Percentiles rank a stretch among this genome's conserved stretches.
Conservation (phyloP, 2,888 invertebrate genomes). For the Pyrrhosoma nymphula region DNA sequence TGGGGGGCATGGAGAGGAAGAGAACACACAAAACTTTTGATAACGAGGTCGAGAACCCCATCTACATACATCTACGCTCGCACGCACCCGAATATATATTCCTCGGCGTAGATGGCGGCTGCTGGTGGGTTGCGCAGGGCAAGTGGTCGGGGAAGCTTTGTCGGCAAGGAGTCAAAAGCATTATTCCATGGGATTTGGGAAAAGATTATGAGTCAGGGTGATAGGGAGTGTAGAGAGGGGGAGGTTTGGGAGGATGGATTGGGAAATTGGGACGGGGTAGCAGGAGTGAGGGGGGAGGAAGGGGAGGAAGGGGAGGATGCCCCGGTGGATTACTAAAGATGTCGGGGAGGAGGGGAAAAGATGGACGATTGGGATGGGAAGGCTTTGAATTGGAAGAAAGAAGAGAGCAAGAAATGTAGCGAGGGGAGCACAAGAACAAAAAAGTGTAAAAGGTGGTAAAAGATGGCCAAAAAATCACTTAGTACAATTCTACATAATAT, state of each 20-base stretch:
- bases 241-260: not conserved
- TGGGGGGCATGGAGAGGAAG: not conserved
- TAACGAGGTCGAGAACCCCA: constrained; percentile 8
- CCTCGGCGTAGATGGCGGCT: too few relatives aligned
- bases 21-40: constrained; percentile 26
- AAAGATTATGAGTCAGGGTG: not conserved
- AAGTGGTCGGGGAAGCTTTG: not conserved
- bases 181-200: not conserved
- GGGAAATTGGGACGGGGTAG: too few relatives aligned
- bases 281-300: not conserved
- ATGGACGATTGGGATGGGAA: not conserved
- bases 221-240: not conserved
- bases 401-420: not conserved
- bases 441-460: too few relatives aligned
- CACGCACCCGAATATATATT: not conserved
- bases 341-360: not conserved
- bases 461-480: too few relatives aligned
- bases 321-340: not conserved
- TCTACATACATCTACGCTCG: not conserved
- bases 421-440: too few relatives aligned
- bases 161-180: constrained; percentile 14
- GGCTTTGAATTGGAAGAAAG: not conserved
- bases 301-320: not conserved
- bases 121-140: too few relatives aligned
- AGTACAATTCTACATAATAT: too few relatives aligned